A percentile compares a stretch with the other conserved stretches of the same genome.
These are phyloP conservation scores for Vollenhovia emeryi DNA, from an alignment of 1,140 invertebrate genomes.

Conservation along the genomic window DNA sequence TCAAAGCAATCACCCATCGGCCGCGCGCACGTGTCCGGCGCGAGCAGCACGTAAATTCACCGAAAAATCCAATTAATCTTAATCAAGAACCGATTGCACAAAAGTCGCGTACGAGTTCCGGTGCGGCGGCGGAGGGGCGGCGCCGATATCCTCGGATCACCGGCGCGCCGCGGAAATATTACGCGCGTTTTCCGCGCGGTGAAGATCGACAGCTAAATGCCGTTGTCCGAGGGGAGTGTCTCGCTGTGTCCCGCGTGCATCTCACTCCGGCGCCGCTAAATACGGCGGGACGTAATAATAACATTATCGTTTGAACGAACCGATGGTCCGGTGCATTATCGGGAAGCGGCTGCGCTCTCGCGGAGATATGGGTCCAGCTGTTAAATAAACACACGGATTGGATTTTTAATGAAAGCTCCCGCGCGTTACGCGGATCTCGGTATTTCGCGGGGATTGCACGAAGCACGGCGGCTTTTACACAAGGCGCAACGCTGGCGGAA, in stretches of 20 bases:
- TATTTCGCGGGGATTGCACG: not conserved
- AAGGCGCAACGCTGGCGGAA: not conserved
- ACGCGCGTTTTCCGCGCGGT: not conserved
- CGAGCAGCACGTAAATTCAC: conserved; percentile 54
- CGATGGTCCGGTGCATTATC: not conserved
- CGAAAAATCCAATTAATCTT: conserved; percentile 61
- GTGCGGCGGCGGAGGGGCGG: not conserved
- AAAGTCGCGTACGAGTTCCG: conserved; percentile 36
- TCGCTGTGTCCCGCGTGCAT: not conserved
- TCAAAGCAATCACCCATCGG: conserved; percentile 54
- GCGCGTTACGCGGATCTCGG: not conserved
- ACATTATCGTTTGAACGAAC: not conserved
- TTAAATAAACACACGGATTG: conserved; percentile 31
- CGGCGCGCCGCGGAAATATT: conserved; percentile 19
- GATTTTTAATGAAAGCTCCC: conserved; percentile 47
- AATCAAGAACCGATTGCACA: conserved; percentile 57
- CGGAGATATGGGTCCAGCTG: not conserved
- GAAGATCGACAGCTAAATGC: conserved; percentile 35
- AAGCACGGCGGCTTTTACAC: not conserved
- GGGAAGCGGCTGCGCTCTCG: not conserved
- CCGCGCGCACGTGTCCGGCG: conserved; percentile 24
- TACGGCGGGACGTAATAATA: conserved; percentile 22
- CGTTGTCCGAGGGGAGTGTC: not conserved
- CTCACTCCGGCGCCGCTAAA: not conserved
- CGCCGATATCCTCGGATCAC: not conserved